phyloP scores from a whole-genome alignment of 1,140 invertebrate genomes.

The Heterodera carotae region DNA sequence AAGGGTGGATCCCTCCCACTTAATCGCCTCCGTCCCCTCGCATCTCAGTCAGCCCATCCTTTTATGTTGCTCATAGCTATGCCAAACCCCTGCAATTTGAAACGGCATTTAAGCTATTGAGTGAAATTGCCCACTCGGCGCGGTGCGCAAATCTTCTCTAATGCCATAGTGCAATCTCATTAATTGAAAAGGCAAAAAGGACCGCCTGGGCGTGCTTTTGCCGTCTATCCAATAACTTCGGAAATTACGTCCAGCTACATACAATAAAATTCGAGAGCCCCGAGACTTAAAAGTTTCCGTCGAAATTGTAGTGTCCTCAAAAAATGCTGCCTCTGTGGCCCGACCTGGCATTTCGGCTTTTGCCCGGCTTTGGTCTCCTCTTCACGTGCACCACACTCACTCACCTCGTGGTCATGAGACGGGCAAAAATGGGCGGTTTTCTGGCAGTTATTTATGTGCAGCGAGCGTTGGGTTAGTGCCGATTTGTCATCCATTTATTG shows the following conservation, averaged over 20 bases:
- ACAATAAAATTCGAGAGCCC: no score
- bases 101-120: no score
- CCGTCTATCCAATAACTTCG: not conserved
- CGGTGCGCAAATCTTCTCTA: constrained; percentile 2
- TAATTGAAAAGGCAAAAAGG: constrained; percentile 15
- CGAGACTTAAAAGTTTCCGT: not conserved
- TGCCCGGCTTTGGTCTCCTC: constrained; percentile 15
- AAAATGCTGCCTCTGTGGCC: constrained; percentile 14
- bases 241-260: no score
- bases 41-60: no score
- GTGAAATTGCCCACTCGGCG: not conserved
- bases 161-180: constrained; percentile 15
- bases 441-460: constrained; percentile 12
- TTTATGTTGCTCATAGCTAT: constrained; percentile 8
- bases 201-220: not conserved
- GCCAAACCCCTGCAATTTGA: not conserved
- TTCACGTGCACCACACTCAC: not conserved
- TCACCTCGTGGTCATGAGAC: not conserved
- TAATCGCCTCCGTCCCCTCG: no score
- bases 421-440: constrained; percentile 9
- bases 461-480: constrained; percentile 9
- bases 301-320: not conserved
- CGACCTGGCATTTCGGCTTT: constrained; percentile 10
- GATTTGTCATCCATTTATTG: no score
- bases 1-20: no score